These are phyloP conservation scores for Diabrotica balteata DNA, from an alignment of 2,888 invertebrate species.

Conservation along the genomic window DNA sequence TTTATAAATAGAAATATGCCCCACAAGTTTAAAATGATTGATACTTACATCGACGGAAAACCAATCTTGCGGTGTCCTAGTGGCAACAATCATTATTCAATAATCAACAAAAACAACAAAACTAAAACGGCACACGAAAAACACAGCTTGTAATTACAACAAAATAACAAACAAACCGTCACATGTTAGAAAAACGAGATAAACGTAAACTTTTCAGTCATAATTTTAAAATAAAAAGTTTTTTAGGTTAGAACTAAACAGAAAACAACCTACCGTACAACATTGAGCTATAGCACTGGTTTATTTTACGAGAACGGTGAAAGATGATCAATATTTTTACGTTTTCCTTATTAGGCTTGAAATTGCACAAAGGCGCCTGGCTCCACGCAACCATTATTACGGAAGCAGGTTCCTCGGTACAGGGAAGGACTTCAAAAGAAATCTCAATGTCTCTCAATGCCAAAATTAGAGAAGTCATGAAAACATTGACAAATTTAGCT, in stretches of 20 bases:
- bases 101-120: constrained; percentile 36
- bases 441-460: no score
- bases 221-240: constrained; percentile 44
- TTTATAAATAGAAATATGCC: constrained; percentile 1
- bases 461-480: no score
- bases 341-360: constrained; percentile 42
- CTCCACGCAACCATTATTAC: constrained; percentile 33
- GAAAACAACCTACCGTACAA: constrained; percentile 54
- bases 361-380: constrained; percentile 14
- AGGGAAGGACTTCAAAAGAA: constrained; percentile 4
- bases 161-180: constrained; percentile 40
- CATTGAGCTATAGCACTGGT: constrained; percentile 52
- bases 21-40: no score
- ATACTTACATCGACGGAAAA: constrained; percentile 51
- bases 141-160: constrained; percentile 38
- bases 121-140: constrained; percentile 32
- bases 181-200: constrained; percentile 40
- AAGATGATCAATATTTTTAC: constrained; percentile 45
- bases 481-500: no score
- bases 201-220: constrained; percentile 41
- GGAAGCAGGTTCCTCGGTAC: neutral
- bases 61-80: constrained; percentile 46
- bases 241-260: constrained; percentile 50
- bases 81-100: constrained; percentile 42
- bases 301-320: constrained; percentile 24